Evolutionary conservation across 1,140 invertebrate genomes (phyloP).

Genomic region (Leptopilina clavipes): DNA sequence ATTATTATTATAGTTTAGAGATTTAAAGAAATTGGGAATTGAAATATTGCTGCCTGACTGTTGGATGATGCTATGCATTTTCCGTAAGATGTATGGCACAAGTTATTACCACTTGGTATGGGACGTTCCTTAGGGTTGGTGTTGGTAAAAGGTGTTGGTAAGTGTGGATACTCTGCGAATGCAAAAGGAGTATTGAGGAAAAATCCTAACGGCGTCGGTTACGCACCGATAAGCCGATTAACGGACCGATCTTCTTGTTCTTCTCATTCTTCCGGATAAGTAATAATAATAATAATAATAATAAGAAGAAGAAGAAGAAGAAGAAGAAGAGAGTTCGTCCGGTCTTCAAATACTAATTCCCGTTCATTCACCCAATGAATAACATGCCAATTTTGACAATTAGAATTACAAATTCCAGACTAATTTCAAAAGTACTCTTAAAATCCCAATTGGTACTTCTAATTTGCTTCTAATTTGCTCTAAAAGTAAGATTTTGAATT

Average conservation of each 20-base stretch:
- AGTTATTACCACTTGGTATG: no score
- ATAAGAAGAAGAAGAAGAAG: no score
- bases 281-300: no score
- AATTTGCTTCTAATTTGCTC: no score
- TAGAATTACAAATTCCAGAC: no score
- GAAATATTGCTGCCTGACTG: not conserved
- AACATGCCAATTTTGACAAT: constrained; percentile 2
- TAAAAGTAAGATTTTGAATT: no score
- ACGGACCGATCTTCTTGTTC: constrained; percentile 51
- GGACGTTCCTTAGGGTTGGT: not conserved
- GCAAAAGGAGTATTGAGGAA: constrained; percentile 35
- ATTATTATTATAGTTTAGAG: no score
- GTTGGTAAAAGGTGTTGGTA: constrained; percentile 25
- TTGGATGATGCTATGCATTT: not conserved
- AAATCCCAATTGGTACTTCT: no score
- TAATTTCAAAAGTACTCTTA: no score
- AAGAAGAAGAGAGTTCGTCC: constrained; percentile 2
- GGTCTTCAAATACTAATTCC: not conserved
- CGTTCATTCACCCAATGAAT: constrained; percentile 3
- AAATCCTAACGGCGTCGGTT: constrained; percentile 47
- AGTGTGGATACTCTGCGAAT: not conserved
- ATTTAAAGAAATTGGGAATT: not conserved
- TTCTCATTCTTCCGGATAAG: constrained; percentile 40
- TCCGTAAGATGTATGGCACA: constrained; percentile 2
- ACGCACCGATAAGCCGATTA: constrained; percentile 49